A percentile compares a stretch with the other conserved stretches of the same genome.
phyloP scores from a whole-genome alignment of 2,888 invertebrate genomes.

The Hydriomena furcata region DNA sequence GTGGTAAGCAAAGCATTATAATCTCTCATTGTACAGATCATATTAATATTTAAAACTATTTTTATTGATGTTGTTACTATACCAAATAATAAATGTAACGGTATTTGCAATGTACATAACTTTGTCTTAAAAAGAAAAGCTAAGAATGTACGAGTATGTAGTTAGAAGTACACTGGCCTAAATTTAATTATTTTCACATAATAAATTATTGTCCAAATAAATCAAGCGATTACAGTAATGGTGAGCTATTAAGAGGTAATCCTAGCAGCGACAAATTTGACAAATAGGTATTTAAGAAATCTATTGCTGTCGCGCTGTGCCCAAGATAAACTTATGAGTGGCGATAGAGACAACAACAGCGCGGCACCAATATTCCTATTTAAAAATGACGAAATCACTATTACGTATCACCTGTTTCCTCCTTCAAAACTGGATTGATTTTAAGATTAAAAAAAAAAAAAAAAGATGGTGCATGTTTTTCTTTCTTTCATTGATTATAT shows the following conservation, averaged over 20 bases:
- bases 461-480: too few relatives aligned
- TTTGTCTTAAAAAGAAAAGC: conserved; percentile 54
- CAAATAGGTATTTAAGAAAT: too few relatives aligned
- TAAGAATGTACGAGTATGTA: conserved; percentile 46
- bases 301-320: too few relatives aligned
- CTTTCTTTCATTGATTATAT: too few relatives aligned
- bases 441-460: too few relatives aligned
- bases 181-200: conserved; percentile 5
- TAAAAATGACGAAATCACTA: too few relatives aligned
- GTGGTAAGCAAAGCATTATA: background rate
- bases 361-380: too few relatives aligned
- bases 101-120: conserved; percentile 36
- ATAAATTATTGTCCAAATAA: conserved; percentile 7
- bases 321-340: too few relatives aligned
- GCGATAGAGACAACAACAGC: too few relatives aligned
- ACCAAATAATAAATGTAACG: conserved; percentile 53
- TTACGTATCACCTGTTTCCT: too few relatives aligned
- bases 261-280: too few relatives aligned
- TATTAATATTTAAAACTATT: conserved; percentile 56
- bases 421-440: too few relatives aligned
- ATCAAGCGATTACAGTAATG: conserved; percentile 1
- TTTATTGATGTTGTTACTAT: conserved; percentile 58
- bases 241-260: background rate
- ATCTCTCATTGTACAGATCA: conserved; percentile 54
- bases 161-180: conserved; percentile 46